Percentiles rank a stretch among this genome's conserved stretches.
These are phyloP conservation scores for Bombus turneri DNA, from an alignment of 1,140 invertebrate species.

Conservation along the genomic window DNA sequence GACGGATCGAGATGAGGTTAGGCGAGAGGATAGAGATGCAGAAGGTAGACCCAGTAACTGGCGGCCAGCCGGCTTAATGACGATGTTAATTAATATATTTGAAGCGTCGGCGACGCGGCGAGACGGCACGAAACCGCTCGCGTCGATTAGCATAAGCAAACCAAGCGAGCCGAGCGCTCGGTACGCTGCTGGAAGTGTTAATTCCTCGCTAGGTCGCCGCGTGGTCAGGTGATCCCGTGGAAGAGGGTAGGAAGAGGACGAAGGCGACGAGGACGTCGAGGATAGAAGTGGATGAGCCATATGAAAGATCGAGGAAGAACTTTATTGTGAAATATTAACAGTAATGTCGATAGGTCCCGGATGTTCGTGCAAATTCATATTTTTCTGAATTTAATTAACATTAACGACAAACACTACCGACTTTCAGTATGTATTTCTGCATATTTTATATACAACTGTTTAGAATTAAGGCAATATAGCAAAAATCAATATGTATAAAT, in stretches of 20 bases:
- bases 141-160: conserved; percentile 76
- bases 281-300: not conserved
- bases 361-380: too few species aligned
- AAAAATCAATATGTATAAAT: too few species aligned
- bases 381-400: too few species aligned
- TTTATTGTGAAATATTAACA: not conserved
- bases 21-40: conserved; percentile 6
- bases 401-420: too few species aligned
- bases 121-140: conserved; percentile 57
- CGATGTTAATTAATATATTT: conserved; percentile 79
- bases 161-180: conserved; percentile 59
- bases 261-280: not conserved
- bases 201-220: conserved; percentile 69
- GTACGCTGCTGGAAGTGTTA: conserved; percentile 72
- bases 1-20: not conserved
- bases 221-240: conserved; percentile 21
- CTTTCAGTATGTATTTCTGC: too few species aligned
- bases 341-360: too few species aligned
- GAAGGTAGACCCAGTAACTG: conserved; percentile 56
- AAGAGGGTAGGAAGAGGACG: not conserved
- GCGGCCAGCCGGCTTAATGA: conserved; percentile 68
- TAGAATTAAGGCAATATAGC: too few species aligned
- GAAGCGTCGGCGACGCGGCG: conserved; percentile 68
- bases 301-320: not conserved
- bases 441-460: too few species aligned